A percentile compares a stretch with the other conserved stretches of the same genome.
phyloP scores from a whole-genome alignment of 2,113 vertebrate genomes.

The Hydrochoerus hydrochaeris region DNA sequence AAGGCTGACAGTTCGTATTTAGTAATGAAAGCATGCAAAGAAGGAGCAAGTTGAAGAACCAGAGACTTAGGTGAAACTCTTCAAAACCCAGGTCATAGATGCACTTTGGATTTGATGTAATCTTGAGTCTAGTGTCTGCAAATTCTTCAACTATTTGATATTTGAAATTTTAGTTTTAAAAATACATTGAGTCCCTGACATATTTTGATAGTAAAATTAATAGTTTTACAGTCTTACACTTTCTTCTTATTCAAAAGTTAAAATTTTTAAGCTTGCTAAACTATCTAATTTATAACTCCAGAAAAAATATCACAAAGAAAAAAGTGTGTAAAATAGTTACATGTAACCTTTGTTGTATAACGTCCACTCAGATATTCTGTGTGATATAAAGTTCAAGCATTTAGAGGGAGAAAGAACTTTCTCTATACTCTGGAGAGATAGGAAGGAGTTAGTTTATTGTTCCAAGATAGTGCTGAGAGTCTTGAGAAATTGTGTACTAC shows the following conservation, averaged over 20 bases:
- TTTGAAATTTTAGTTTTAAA: conserved; percentile 40
- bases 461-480: conserved; percentile 49
- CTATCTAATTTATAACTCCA: conserved; percentile 16
- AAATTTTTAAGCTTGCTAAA: conserved; percentile 50
- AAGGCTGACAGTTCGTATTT: too few species aligned
- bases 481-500: not conserved
- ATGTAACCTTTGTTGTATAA: conserved; percentile 21
- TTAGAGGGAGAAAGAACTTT: conserved; percentile 4
- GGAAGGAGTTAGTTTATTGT: conserved; percentile 31
- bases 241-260: conserved; percentile 28
- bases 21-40: too few species aligned
- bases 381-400: conserved; percentile 54
- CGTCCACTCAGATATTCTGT: conserved; percentile 39
- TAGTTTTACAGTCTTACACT: conserved; percentile 54
- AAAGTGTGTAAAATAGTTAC: not conserved
- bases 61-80: too few species aligned
- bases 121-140: conserved; percentile 32
- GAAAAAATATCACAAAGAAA: conserved; percentile 56
- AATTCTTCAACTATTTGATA: conserved; percentile 56
- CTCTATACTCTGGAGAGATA: not conserved
- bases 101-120: too few species aligned
- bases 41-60: too few species aligned
- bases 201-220: conserved; percentile 70
- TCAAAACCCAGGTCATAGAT: too few species aligned
- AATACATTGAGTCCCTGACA: conserved; percentile 10